Evolutionary conservation across 1,140 invertebrate species (phyloP), one percentile per base, ranked within the genome.

Genomic region (Procambarus virginalis): DNA sequence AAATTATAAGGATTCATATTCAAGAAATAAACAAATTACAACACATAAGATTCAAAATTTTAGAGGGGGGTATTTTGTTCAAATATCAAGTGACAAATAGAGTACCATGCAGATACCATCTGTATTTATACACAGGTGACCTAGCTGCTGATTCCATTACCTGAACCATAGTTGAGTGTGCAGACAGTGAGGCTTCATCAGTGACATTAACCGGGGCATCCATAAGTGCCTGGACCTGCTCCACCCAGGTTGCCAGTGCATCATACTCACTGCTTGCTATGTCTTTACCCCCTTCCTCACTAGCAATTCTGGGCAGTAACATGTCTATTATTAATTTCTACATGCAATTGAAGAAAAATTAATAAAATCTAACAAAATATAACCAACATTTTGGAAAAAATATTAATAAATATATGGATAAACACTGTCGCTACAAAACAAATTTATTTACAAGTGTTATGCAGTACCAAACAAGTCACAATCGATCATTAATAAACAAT

Each of bases 81-180:
- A 55, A 9, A 55, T 9, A 55, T 9, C 51, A 9, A 12, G 51
- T 55, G 51, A 55, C 4, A 5, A 55, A 5, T 55, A 55, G 8
- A 8, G 12, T 55, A 55, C 8, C 12, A 55, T 55, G 51, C 8
- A 9, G 51, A 68, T n/a, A 68, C 64, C 20, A 68, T 17, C 8
- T 58, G 55, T n/a, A 17, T n/a, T 17, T 68, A 20, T 20, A 20
- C 64, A 68, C 12, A 68, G 17, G 20, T 55, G 51, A 55, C 51
- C 8, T 12, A 55, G 3, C 2, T 55, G n/a, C 3, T 73, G 68
- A 34, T 22, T 73, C 8, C 58, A 77, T 46, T 86, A 93, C 93
- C 91, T 93, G 92, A 46, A 93, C 90, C 92, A 93, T 92, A n/a
- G 93, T 93, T 17, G 93, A 75, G 60, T 92, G 91, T 49, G 93